Conservation (phyloP, 2,888 invertebrate genomes). For the Slavum lentiscoides region DNA sequence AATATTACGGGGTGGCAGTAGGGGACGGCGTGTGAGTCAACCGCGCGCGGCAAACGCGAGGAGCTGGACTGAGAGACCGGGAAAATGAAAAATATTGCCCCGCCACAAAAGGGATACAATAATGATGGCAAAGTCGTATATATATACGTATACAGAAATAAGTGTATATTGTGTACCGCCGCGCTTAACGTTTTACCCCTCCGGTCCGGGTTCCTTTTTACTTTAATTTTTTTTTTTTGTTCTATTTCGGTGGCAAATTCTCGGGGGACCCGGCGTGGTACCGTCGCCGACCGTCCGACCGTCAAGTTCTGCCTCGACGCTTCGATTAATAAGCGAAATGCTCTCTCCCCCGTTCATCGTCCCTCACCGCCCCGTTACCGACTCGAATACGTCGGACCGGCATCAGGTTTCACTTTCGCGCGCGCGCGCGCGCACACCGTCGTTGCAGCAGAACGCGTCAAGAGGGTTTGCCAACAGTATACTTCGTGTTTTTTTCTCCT, state of each 20-base stretch:
- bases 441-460: too few relatives aligned
- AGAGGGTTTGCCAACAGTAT: not conserved
- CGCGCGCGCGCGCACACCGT: not conserved
- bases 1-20: too few relatives aligned
- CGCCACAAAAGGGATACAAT: slow-evolving; percentile 31
- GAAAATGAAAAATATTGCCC: slow-evolving; percentile 29
- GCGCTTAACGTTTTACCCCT: slow-evolving; percentile 5
- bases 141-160: not conserved
- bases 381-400: not conserved
- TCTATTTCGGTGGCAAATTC: slow-evolving; percentile 26
- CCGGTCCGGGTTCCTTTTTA: slow-evolving; percentile 31
- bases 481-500: not conserved
- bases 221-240: slow-evolving; percentile 52
- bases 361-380: not conserved
- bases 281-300: slow-evolving; percentile 2
- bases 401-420: slow-evolving; percentile 19
- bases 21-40: slow-evolving; percentile 42
- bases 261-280: slow-evolving; percentile 27
- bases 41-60: not conserved
- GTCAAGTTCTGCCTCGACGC: slow-evolving; percentile 50
- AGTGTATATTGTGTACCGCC: not conserved
- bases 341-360: not conserved
- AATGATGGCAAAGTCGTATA: slow-evolving; percentile 17
- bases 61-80: not conserved
- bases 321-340: slow-evolving; percentile 52